Evolutionary conservation across 1,140 invertebrate species (phyloP).

Genomic region (Phymorhynchus buccinoides): DNA sequence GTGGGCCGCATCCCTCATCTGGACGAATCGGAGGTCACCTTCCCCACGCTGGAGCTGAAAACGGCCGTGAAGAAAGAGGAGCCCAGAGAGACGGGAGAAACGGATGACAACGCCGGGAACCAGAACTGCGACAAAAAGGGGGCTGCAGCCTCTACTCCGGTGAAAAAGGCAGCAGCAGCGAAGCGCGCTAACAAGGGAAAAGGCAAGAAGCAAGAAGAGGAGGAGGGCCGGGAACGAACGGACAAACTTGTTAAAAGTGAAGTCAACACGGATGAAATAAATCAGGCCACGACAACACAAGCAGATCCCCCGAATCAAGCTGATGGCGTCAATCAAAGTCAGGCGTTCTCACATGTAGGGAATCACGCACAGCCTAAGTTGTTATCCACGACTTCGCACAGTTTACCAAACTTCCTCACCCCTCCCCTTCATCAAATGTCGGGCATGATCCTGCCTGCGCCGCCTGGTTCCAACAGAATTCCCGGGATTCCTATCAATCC

Average conservation of each 20-base stretch:
- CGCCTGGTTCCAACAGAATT: background rate
- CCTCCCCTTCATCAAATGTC: background rate
- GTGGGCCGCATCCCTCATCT: slow-evolving; percentile 89
- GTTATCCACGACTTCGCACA: background rate
- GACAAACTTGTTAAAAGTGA: background rate
- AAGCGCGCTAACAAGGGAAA: background rate
- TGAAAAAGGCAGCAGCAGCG: background rate
- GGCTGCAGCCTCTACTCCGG: background rate
- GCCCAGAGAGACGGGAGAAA: slow-evolving; percentile 38
- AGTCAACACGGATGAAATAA: background rate
- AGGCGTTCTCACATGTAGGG: background rate
- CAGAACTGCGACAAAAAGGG: background rate
- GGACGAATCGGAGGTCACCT: slow-evolving; percentile 93
- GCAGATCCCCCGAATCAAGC: background rate
- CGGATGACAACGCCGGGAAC: background rate
- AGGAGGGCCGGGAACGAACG: background rate
- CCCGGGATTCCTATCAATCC: background rate
- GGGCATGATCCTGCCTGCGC: too few species aligned
- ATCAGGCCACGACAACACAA: background rate
- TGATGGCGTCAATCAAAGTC: background rate
- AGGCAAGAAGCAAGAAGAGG: background rate
- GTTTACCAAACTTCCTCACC: background rate
- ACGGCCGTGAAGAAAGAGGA: slow-evolving; percentile 59
- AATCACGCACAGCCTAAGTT: background rate
- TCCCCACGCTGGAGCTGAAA: slow-evolving; percentile 77